A percentile compares a stretch with the other conserved stretches of the same genome.
phyloP scores from a whole-genome alignment of 2,797 vertebrate genomes.

The Arremon brunneinucha region DNA sequence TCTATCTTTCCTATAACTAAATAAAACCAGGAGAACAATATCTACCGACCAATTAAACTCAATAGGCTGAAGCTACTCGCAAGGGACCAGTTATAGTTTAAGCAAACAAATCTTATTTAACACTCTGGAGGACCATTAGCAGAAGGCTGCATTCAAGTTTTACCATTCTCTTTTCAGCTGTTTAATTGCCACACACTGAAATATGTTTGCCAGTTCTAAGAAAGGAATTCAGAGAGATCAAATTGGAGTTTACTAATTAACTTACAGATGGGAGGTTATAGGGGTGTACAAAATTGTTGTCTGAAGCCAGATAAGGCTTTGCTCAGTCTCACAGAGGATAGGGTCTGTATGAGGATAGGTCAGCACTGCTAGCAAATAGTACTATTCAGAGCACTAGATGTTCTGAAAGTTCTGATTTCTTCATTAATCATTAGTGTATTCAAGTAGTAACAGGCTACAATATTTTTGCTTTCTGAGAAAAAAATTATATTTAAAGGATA shows the following conservation, averaged over 20 bases:
- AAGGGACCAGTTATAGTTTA: background rate
- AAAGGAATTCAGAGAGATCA: background rate
- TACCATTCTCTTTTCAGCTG: background rate
- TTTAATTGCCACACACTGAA: background rate
- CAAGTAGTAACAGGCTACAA: background rate
- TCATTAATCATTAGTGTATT: background rate
- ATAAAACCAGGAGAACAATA: background rate
- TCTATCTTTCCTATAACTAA: background rate
- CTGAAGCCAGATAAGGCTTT: background rate
- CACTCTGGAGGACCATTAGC: background rate
- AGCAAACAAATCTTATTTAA: slow-evolving; percentile 8
- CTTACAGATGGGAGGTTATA: background rate
- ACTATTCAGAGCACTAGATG: background rate
- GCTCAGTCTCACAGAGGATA: background rate
- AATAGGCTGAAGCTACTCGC: background rate
- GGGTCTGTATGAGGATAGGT: background rate
- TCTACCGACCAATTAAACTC: slow-evolving; percentile 1
- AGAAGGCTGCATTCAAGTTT: background rate
- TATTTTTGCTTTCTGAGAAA: background rate
- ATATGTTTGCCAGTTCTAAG: background rate
- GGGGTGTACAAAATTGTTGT: background rate
- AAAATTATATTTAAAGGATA: background rate
- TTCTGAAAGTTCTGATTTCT: background rate
- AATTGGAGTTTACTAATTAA: background rate
- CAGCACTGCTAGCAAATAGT: background rate